Evolutionary conservation across 2,797 vertebrate species (phyloP).

Genomic region (Tadarida brasiliensis): DNA sequence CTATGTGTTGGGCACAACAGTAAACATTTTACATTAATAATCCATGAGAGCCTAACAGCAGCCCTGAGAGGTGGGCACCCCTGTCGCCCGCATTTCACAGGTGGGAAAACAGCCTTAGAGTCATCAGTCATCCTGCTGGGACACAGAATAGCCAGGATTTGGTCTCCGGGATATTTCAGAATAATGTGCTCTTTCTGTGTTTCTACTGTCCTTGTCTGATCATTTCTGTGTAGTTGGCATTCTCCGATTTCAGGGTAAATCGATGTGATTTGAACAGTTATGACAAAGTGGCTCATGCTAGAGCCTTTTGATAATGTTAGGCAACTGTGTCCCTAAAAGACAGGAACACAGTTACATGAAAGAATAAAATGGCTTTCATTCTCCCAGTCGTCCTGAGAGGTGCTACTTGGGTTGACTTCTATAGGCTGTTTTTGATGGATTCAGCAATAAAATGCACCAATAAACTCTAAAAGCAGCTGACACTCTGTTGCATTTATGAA

Average conservation of each 20-base stretch:
- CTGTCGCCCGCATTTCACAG: not conserved
- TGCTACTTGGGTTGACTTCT: not conserved
- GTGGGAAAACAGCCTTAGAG: not conserved
- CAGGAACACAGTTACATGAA: not conserved
- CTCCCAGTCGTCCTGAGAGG: not conserved
- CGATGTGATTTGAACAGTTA: not conserved
- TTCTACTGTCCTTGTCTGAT: not conserved
- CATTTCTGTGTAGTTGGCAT: not conserved
- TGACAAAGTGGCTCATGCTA: not conserved
- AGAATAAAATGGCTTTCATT: not conserved
- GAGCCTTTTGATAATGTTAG: conserved; percentile 56
- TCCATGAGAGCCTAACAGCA: not conserved
- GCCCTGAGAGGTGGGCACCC: not conserved
- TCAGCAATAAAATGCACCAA: not conserved
- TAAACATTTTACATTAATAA: not conserved
- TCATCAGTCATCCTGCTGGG: not conserved
- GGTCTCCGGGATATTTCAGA: not conserved
- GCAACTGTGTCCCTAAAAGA: not conserved
- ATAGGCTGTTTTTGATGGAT: not conserved
- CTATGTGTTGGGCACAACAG: not conserved
- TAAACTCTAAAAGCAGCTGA: conserved; percentile 35
- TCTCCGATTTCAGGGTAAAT: not conserved
- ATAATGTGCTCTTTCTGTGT: not conserved
- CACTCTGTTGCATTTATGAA: conserved; percentile 15
- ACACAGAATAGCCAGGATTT: not conserved